Base-by-base conservation (phyloP, 2,797 vertebrate species). In the Clamator glandarius region DNA sequence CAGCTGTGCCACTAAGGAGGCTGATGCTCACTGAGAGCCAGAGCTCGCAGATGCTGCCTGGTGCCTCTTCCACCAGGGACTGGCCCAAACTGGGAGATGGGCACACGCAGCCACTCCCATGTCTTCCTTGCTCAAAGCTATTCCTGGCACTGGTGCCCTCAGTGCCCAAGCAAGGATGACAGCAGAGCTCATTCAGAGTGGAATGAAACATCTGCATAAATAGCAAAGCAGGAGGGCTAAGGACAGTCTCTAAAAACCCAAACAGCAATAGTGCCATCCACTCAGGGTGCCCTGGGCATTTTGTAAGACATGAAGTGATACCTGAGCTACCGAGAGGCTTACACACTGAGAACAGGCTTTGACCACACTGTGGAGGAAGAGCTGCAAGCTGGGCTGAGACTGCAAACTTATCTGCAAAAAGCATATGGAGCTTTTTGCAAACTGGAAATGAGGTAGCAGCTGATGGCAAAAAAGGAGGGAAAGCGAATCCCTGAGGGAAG, bases 151-250 rank as follows among this genome's bases (percentile, higher is more conserved):
- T 20, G 76, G 3, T 88, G 85, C 59, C 73, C 86, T 88, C 79
- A 54, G 86, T 87, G 87, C 68, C 96, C 88, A 89, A 91, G 94
- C 4, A 76, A 92, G 87, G 92, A 73, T 91, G 87, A 83, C 96
- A 96, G 92, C 77, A 68, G 64, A 92, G 69, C 94, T 80, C 50
- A 0, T 75, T 76, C 87, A 83, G 41, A 50, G 68, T 89, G 91
- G 89, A 96, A 92, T 84, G 92, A 92, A 96, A 95, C 70, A 93
- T 85, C 83, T n/a, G 63, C 50, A 66, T 94, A 96, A 97, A 96
- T 97, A 97, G 95, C 80, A 84, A 87, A 44, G 8, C 39, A 88
- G 83, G 63, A 75, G 46, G 72, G 89, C 62, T 92, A 61, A 33
- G 46, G 75, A 29, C 75, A 79, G 64, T 44, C 90, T 85, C 63